These are phyloP conservation scores for Ageneiosus marmoratus DNA, from an alignment of 2,113 vertebrate genomes.

Conservation along the genomic window DNA sequence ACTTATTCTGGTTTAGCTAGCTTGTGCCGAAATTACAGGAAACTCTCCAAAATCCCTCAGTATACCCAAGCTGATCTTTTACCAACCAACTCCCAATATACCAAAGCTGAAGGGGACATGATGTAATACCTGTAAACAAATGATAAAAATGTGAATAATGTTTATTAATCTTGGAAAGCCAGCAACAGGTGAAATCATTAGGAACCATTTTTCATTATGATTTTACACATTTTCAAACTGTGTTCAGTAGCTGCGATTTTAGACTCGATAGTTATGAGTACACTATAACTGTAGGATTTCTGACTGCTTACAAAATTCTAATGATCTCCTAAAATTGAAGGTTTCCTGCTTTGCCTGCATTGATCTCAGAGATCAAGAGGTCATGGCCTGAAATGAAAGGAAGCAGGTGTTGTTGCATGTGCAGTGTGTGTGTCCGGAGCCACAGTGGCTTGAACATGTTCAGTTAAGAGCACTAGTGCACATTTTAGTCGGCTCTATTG, in stretches of 20 bases:
- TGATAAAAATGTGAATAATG: background rate
- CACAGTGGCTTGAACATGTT: conserved; percentile 21
- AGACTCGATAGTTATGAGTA: background rate
- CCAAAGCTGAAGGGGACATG: background rate
- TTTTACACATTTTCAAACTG: background rate
- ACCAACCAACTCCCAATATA: background rate
- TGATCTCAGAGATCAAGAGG: conserved; percentile 53
- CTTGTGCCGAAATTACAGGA: background rate
- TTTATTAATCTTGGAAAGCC: background rate
- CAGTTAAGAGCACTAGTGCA: conserved; percentile 6
- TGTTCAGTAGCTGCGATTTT: background rate
- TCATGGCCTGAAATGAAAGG: conserved; percentile 35
- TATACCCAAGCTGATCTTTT: background rate
- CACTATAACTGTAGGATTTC: background rate
- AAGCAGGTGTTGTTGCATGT: conserved; percentile 45
- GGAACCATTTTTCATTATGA: background rate
- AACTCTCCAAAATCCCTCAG: background rate
- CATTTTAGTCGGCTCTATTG: conserved; percentile 41
- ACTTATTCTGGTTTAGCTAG: background rate
- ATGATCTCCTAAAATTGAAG: background rate
- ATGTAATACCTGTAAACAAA: background rate
- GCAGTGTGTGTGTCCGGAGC: conserved; percentile 57
- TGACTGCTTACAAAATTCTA: conserved; percentile 7
- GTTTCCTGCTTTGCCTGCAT: conserved; percentile 10
- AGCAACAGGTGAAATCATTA: background rate